A percentile compares a stretch with the other conserved stretches of the same genome.
Conservation (phyloP, 2,888 invertebrate genomes). For the Aporophyla lueneburgensis region DNA sequence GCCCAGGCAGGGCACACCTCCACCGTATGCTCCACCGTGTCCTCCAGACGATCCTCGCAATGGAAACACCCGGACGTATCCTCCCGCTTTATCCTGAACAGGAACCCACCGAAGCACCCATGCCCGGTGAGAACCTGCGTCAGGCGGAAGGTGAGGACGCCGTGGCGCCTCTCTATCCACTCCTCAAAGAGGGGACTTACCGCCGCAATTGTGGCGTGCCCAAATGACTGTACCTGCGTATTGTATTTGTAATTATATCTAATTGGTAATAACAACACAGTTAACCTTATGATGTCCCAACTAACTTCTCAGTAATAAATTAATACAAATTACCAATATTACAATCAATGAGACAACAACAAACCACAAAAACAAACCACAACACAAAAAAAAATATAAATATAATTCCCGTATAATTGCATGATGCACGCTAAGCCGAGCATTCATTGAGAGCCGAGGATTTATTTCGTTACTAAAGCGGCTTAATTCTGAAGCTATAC, state of each 20-base stretch:
- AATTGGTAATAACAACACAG: neutral
- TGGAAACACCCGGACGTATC: no score
- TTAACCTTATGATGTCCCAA: neutral
- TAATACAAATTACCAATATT: neutral
- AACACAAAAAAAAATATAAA: neutral
- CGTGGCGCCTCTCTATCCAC: no score
- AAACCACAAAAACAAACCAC: neutral
- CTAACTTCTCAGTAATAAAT: neutral
- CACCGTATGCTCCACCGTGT: no score
- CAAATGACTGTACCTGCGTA: no score
- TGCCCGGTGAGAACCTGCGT: no score
- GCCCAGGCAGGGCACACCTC: no score
- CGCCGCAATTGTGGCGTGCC: no score
- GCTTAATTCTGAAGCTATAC: slow-evolving; percentile 30
- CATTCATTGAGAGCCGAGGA: slow-evolving; percentile 16
- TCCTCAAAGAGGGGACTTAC: no score
- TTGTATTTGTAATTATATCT: neutral
- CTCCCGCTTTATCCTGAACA: no score
- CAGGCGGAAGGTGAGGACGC: no score
- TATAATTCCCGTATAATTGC: slow-evolving; percentile 17
- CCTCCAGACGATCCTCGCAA: no score
- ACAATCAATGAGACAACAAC: neutral
- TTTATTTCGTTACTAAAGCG: slow-evolving; percentile 31
- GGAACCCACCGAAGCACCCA: no score
- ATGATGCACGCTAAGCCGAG: neutral